phyloP scores from a whole-genome alignment of 2,113 vertebrate species.

The Dolichallabes microphthalmus region DNA sequence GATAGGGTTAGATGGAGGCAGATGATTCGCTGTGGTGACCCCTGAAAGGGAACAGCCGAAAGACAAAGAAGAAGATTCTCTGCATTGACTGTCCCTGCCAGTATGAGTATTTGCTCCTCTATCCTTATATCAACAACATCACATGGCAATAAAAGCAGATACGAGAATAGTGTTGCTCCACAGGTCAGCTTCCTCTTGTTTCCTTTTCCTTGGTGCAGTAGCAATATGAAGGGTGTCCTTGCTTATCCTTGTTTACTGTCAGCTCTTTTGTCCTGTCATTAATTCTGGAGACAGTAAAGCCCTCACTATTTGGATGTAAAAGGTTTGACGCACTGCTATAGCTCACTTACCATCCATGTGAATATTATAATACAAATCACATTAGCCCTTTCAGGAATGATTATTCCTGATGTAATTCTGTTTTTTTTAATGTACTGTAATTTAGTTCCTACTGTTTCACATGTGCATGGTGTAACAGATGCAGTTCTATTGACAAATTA shows the following conservation, averaged over 20 bases:
- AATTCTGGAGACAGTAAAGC: slow-evolving; percentile 12
- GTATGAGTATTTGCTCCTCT: not conserved
- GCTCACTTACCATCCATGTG: slow-evolving; percentile 36
- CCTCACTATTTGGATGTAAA: slow-evolving; percentile 25
- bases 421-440: not conserved
- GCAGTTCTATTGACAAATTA: too few relatives aligned
- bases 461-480: slow-evolving; percentile 16
- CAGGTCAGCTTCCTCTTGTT: not conserved
- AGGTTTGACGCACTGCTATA: slow-evolving; percentile 37
- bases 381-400: slow-evolving; percentile 31
- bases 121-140: not conserved
- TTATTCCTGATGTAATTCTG: slow-evolving; percentile 35
- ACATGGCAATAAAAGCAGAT: not conserved
- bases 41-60: too few relatives aligned
- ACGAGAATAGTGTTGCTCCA: not conserved
- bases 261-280: slow-evolving; percentile 41
- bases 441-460: slow-evolving; percentile 27
- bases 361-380: slow-evolving; percentile 18
- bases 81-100: not conserved
- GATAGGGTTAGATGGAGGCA: too few relatives aligned
- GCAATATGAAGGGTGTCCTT: slow-evolving; percentile 47
- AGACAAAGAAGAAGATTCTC: too few relatives aligned
- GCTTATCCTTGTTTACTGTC: slow-evolving; percentile 52
- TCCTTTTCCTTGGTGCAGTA: slow-evolving; percentile 14
- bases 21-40: too few relatives aligned